Percentiles rank a stretch among this genome's conserved stretches.
Evolutionary conservation across 2,888 invertebrate genomes (phyloP).

Genomic region (Limnephilus rhombicus): DNA sequence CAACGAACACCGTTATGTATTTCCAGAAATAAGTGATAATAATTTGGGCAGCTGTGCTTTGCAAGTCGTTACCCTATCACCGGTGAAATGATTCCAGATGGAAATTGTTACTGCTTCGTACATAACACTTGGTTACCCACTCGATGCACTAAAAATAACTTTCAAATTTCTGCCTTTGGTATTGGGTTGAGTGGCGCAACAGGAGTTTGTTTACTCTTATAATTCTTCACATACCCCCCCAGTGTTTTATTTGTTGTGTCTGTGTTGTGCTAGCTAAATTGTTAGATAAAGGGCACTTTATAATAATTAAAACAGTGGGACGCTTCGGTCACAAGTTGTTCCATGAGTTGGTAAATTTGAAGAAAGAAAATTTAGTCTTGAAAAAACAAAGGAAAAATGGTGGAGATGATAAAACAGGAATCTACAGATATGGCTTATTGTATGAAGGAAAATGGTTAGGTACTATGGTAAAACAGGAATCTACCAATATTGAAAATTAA

Average conservation of each 20-base stretch:
- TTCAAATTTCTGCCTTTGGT: not conserved
- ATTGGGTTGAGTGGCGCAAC: not conserved
- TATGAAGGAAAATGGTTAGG: no score
- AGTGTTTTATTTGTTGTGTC: not conserved
- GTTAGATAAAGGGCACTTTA: not conserved
- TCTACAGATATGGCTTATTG: no score
- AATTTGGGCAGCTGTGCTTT: not conserved
- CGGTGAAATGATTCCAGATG: not conserved
- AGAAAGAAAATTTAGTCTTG: no score
- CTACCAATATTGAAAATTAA: no score
- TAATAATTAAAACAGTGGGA: no score
- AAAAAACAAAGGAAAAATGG: no score
- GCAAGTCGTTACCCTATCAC: not conserved
- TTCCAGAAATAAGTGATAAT: not conserved
- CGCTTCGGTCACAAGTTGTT: no score
- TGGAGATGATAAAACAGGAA: no score
- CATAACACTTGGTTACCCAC: not conserved
- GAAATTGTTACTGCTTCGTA: not conserved
- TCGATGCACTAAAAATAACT: not conserved
- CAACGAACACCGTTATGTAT: not conserved
- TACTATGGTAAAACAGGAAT: no score
- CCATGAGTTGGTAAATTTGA: no score
- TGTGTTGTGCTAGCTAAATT: not conserved
- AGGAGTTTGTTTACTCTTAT: not conserved
- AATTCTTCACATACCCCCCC: not conserved